These are phyloP conservation scores for Cydia splendana DNA, from an alignment of 1,140 invertebrate genomes.

Conservation along the genomic window DNA sequence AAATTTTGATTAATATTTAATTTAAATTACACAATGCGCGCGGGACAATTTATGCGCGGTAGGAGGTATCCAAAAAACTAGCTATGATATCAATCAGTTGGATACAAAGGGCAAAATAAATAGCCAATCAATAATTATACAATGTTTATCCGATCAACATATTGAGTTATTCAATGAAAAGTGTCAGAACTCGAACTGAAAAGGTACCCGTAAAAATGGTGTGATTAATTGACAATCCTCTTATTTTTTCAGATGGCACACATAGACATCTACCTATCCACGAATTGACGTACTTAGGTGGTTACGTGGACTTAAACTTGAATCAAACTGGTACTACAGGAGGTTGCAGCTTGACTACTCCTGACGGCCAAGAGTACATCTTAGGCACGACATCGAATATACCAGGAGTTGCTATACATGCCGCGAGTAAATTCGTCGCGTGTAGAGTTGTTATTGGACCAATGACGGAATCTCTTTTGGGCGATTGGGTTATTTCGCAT, in stretches of 20 bases:
- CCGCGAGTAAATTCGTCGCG: conserved; percentile 8
- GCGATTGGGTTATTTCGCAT: conserved; percentile 19
- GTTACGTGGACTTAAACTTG: conserved; percentile 12
- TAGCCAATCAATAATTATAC: too few species aligned
- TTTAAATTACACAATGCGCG: too few species aligned
- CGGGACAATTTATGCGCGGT: too few species aligned
- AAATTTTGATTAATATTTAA: not conserved
- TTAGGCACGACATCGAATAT: not conserved
- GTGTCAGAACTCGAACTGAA: too few species aligned
- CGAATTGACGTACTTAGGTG: conserved; percentile 11
- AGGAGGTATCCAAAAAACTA: too few species aligned
- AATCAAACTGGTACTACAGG: not conserved
- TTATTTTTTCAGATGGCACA: conserved; percentile 8
- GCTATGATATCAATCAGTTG: too few species aligned
- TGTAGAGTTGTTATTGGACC: conserved; percentile 21
- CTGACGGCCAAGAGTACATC: conserved; percentile 13
- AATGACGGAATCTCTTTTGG: conserved; percentile 23
- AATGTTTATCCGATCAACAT: too few species aligned
- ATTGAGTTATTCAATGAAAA: too few species aligned
- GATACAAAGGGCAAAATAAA: too few species aligned
- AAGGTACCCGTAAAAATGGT: not conserved
- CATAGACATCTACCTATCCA: not conserved
- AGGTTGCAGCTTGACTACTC: conserved; percentile 15
- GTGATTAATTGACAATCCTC: not conserved
- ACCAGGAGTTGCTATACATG: conserved; percentile 1